Evolutionary conservation across 2,888 invertebrate genomes (phyloP).

Genomic region (Mellilla xanthometata): DNA sequence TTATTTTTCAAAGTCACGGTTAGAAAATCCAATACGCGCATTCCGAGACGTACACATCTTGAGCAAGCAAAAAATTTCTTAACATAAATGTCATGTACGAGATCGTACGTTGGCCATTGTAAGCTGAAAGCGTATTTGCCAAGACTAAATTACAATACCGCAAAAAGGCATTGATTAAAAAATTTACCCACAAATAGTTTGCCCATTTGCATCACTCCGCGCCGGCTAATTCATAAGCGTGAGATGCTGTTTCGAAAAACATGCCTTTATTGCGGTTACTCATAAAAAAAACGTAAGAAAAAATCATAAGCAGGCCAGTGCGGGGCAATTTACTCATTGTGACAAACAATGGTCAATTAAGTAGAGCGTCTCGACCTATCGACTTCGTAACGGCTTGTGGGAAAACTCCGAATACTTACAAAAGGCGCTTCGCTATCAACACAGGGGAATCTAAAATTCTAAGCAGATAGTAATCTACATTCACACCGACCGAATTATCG

Average conservation of each 20-base stretch:
- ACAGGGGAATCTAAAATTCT: constrained; percentile 12
- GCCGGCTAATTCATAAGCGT: constrained; percentile 54
- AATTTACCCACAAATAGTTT: constrained; percentile 21
- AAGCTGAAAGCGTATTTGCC: neutral
- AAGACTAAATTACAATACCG: neutral
- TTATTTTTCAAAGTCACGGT: constrained; percentile 13
- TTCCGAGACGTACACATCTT: neutral
- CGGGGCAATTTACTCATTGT: constrained; percentile 65
- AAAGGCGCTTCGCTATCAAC: constrained; percentile 20
- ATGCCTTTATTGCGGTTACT: constrained; percentile 57
- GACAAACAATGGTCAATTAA: constrained; percentile 80
- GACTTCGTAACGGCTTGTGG: constrained; percentile 51
- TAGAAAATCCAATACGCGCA: constrained; percentile 5
- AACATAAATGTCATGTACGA: neutral
- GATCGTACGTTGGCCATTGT: neutral
- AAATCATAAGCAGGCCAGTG: constrained; percentile 65
- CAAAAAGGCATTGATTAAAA: constrained; percentile 9
- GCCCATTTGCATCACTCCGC: constrained; percentile 44
- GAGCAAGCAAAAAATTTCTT: neutral
- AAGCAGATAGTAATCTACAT: constrained; percentile 26
- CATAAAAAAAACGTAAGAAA: constrained; percentile 26
- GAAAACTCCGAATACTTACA: constrained; percentile 47
- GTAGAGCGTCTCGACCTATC: constrained; percentile 54
- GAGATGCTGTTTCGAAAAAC: constrained; percentile 70
- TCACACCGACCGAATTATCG: constrained; percentile 23